phyloP scores from a whole-genome alignment of 2,888 invertebrate genomes.

The Chironomus riparius region DNA sequence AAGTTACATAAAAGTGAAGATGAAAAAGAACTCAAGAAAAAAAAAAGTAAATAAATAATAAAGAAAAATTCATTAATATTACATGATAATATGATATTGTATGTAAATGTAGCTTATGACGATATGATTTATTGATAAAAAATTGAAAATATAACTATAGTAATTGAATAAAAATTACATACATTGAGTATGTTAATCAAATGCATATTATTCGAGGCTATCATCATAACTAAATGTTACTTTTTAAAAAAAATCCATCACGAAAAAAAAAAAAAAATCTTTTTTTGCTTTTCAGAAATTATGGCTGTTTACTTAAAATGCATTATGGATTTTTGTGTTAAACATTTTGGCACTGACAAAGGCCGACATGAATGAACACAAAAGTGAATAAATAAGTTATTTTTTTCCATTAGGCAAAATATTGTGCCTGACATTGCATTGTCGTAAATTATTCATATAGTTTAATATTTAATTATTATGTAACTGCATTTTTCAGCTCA shows the following conservation, averaged over 20 bases:
- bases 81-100: background rate
- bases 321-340: background rate
- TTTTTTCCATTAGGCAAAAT: background rate
- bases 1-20: too few relatives aligned
- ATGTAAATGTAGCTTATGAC: conserved; percentile 24
- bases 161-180: background rate
- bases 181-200: background rate
- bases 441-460: background rate
- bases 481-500: background rate
- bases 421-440: background rate
- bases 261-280: background rate
- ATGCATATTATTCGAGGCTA: background rate
- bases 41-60: background rate
- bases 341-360: background rate
- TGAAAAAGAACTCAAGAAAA: too few relatives aligned
- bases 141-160: background rate
- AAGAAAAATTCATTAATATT: background rate
- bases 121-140: conserved; percentile 9
- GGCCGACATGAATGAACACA: background rate
- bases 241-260: background rate
- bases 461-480: background rate
- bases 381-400: background rate
- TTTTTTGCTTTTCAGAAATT: background rate
- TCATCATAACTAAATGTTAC: background rate
- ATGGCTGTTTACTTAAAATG: background rate